Conservation (phyloP, 2,113 vertebrate genomes). For the Eclectus roratus region DNA sequence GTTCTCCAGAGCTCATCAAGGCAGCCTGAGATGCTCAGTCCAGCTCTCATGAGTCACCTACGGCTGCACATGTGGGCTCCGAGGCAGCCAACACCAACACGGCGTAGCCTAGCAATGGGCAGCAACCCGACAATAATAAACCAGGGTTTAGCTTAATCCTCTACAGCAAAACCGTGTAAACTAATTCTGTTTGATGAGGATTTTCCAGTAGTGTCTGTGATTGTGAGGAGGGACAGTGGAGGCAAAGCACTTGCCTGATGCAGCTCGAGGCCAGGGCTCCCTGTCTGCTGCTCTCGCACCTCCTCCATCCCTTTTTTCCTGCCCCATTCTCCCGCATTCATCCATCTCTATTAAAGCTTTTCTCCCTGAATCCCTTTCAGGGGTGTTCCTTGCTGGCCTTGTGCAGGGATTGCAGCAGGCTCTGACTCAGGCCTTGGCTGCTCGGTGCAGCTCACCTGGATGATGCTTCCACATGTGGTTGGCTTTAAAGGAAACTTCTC, state of each 20-base stretch:
- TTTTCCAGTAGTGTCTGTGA: not conserved
- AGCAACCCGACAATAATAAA: constrained; percentile 4
- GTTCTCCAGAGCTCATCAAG: not conserved
- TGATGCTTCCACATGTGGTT: not conserved
- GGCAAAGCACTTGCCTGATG: not conserved
- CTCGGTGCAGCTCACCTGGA: not conserved
- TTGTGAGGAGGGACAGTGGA: not conserved
- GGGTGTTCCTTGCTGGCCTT: not conserved
- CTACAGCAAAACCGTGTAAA: not conserved
- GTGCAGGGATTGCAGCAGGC: not conserved
- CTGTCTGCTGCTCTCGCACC: not conserved
- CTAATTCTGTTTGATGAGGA: not conserved
- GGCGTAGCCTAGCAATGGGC: not conserved
- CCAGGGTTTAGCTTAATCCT: not conserved
- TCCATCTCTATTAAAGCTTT: not conserved
- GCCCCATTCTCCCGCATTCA: not conserved
- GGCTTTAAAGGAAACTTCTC: not conserved
- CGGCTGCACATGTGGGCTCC: not conserved
- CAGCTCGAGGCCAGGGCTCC: not conserved
- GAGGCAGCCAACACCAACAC: not conserved
- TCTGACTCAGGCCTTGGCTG: not conserved
- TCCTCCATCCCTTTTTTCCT: not conserved
- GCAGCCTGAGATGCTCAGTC: not conserved
- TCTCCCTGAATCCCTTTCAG: not conserved
- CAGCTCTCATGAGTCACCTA: constrained; percentile 36